These are phyloP conservation scores for Diorhabda carinulata DNA, from an alignment of 1,140 invertebrate species.

Conservation along the genomic window DNA sequence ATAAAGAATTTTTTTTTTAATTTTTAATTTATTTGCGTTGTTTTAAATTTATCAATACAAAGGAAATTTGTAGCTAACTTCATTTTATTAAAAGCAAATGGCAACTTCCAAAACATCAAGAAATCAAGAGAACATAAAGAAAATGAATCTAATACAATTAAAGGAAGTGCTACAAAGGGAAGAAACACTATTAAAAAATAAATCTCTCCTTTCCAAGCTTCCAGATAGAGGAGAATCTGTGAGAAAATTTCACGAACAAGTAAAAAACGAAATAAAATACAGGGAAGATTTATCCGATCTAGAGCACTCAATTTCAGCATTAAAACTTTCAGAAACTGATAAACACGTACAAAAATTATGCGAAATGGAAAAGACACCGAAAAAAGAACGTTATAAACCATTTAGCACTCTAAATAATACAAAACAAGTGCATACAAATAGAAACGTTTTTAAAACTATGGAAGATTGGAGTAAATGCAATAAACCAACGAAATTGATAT, in stretches of 20 bases:
- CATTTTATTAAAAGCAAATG: background rate
- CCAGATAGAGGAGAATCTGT: slow-evolving; percentile 17
- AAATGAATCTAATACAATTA: slow-evolving; percentile 10
- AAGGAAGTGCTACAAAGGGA: slow-evolving; percentile 15
- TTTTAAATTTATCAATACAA: too few relatives aligned
- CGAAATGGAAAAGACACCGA: slow-evolving; percentile 13
- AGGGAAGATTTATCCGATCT: slow-evolving; percentile 4
- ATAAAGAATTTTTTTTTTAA: too few relatives aligned
- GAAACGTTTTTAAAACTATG: slow-evolving; percentile 18
- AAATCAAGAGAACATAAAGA: slow-evolving; percentile 10
- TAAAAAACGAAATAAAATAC: slow-evolving; percentile 18
- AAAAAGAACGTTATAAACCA: slow-evolving; percentile 18
- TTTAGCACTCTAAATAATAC: slow-evolving; percentile 13
- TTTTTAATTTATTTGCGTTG: too few relatives aligned
- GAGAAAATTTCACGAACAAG: slow-evolving; percentile 7
- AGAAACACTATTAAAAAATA: slow-evolving; percentile 10
- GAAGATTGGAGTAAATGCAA: slow-evolving; percentile 13
- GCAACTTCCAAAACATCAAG: background rate
- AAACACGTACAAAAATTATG: slow-evolving; percentile 16
- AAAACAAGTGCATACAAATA: slow-evolving; percentile 12
- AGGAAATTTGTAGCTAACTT: too few relatives aligned
- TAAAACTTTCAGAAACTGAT: background rate
- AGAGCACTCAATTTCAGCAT: background rate
- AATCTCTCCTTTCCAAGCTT: slow-evolving; percentile 5
- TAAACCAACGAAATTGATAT: slow-evolving; percentile 19